Evolutionary conservation across 1,140 invertebrate genomes (phyloP).

Genomic region (Thaumetopoea pityocampa): DNA sequence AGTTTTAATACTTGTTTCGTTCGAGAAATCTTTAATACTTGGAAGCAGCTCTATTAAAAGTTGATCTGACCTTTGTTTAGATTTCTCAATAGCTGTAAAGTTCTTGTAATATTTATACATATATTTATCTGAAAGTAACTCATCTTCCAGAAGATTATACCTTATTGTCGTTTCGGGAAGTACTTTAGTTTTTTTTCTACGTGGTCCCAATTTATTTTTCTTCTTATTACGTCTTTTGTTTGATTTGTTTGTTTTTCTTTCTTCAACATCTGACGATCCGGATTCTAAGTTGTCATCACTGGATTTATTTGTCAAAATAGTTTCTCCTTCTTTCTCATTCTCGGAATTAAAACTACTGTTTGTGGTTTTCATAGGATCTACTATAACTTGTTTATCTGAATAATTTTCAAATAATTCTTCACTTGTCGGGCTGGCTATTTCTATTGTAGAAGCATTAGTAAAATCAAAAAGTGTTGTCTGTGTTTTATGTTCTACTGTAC

Average conservation of each 20-base stretch:
- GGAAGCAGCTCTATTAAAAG: neutral
- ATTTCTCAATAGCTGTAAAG: neutral
- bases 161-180: too few relatives aligned
- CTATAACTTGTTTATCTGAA: constrained; percentile 23
- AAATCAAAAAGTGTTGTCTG: too few relatives aligned
- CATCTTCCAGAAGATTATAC: too few relatives aligned
- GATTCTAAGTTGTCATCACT: constrained; percentile 21
- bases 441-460: constrained; percentile 33
- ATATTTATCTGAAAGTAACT: too few relatives aligned
- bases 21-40: too few relatives aligned
- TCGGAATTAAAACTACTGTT: constrained; percentile 1
- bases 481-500: neutral
- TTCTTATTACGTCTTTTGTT: neutral
- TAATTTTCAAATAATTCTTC: constrained; percentile 21
- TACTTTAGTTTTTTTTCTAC: neutral
- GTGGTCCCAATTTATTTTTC: neutral
- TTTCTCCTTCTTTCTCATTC: constrained; percentile 3
- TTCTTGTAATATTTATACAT: too few relatives aligned
- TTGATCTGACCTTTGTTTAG: constrained; percentile 3
- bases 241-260: constrained; percentile 4
- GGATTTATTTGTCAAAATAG: constrained; percentile 6
- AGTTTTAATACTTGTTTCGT: too few relatives aligned
- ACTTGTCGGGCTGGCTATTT: constrained; percentile 25
- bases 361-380: constrained; percentile 18
- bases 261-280: constrained; percentile 22